Conservation (phyloP, 2,797 vertebrate genomes). For the Ispidina lecontei region DNA sequence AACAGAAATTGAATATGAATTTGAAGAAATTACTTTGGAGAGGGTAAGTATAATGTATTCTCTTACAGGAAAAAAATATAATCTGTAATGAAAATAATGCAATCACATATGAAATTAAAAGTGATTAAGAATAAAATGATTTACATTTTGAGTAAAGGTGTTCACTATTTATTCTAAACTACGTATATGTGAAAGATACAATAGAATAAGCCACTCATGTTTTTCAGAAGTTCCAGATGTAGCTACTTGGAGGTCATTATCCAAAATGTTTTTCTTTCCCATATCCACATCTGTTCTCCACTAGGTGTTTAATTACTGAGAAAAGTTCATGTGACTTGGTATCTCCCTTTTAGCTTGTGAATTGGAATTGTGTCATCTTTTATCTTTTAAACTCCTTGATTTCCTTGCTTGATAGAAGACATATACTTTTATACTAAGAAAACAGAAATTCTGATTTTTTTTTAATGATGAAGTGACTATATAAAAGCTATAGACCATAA, state of each 20-base stretch:
- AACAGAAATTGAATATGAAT: constrained; percentile 98
- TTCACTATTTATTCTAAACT: not conserved
- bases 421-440: not conserved
- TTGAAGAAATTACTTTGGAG: constrained; percentile 97
- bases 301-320: not conserved
- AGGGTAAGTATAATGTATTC: constrained; percentile 84
- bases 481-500: not conserved
- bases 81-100: not conserved
- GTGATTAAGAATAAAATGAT: not conserved
- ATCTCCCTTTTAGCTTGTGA: not conserved
- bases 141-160: not conserved
- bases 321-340: not conserved
- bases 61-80: not conserved
- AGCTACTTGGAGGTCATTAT: not conserved
- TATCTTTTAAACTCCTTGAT: not conserved
- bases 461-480: not conserved
- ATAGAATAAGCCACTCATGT: not conserved
- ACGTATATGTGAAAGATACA: not conserved
- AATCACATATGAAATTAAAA: not conserved
- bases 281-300: rapidly evolving
- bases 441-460: not conserved
- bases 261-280: not conserved
- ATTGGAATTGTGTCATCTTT: not conserved
- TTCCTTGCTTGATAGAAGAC: not conserved
- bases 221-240: not conserved